Evolutionary conservation across 2,113 vertebrate genomes (phyloP).

Genomic region (Tachysurus fulvidraco): DNA sequence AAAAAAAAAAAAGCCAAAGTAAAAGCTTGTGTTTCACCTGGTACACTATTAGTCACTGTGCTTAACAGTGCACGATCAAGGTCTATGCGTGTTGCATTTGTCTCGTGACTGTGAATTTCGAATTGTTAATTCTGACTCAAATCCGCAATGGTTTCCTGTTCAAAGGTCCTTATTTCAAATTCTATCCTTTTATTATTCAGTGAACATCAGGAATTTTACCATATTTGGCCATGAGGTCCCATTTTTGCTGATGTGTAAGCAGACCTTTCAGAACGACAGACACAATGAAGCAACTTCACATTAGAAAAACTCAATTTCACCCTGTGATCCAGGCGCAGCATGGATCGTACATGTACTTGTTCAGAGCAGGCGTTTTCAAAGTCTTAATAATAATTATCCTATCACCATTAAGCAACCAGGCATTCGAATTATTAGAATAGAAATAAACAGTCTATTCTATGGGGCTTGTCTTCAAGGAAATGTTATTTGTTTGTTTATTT

Average conservation of each 20-base stretch:
- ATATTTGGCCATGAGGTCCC: not conserved
- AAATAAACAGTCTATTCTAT: conserved; percentile 20
- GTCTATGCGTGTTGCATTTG: not conserved
- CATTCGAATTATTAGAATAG: conserved; percentile 37
- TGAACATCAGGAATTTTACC: not conserved
- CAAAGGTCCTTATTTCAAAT: not conserved
- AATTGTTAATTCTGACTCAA: not conserved
- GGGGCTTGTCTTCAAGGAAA: not conserved
- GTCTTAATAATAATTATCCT: conserved; percentile 34
- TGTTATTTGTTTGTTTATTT: not conserved
- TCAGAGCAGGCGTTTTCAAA: conserved; percentile 26
- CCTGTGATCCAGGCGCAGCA: conserved; percentile 30
- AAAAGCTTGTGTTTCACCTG: not conserved
- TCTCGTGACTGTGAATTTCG: not conserved
- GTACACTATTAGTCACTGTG: not conserved
- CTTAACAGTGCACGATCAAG: not conserved
- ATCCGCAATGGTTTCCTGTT: not conserved
- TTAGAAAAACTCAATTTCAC: conserved; percentile 36
- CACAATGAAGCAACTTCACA: conserved; percentile 19
- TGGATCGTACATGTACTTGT: conserved; percentile 29
- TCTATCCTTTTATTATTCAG: not conserved
- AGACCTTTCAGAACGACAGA: conserved; percentile 5
- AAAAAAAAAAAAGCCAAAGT: not conserved
- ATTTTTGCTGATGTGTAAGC: conserved; percentile 16
- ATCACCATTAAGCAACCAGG: conserved; percentile 29